Evolutionary conservation across 2,797 vertebrate genomes (phyloP).

Genomic region (Peromyscus nudipes): DNA sequence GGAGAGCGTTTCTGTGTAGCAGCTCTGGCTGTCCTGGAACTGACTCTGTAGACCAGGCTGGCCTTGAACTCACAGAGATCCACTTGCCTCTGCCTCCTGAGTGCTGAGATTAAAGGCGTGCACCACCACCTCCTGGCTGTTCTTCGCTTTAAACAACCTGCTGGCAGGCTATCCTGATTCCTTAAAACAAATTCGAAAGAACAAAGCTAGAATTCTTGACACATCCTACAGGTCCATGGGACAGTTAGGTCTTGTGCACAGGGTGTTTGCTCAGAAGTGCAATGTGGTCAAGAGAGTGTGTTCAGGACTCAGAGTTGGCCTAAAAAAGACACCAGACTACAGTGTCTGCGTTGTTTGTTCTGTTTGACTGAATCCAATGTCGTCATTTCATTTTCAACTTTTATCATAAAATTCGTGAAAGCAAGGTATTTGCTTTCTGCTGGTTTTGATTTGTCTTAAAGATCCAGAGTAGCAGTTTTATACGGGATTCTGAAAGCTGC

Average conservation of each 20-base stretch:
- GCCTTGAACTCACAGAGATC: not conserved
- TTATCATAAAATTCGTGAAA: slow-evolving; percentile 82
- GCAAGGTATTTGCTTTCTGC: slow-evolving; percentile 80
- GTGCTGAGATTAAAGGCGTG: not conserved
- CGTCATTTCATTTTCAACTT: slow-evolving; percentile 86
- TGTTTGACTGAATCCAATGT: slow-evolving; percentile 81
- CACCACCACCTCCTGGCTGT: accelerated
- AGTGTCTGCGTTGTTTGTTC: slow-evolving; percentile 85
- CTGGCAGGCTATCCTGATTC: slow-evolving; percentile 72
- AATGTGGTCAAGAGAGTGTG: slow-evolving; percentile 80
- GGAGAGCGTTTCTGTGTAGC: too few species aligned
- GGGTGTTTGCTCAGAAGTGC: slow-evolving; percentile 55
- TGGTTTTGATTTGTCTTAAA: slow-evolving; percentile 82
- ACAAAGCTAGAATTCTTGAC: slow-evolving; percentile 80
- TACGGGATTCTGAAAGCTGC: slow-evolving; percentile 80
- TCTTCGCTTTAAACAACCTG: slow-evolving; percentile 70
- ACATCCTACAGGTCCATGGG: slow-evolving; percentile 72
- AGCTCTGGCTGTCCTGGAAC: too few species aligned
- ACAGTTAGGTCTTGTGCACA: slow-evolving; percentile 61
- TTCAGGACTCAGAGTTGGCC: slow-evolving; percentile 84
- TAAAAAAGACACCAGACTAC: slow-evolving; percentile 85
- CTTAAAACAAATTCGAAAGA: slow-evolving; percentile 38
- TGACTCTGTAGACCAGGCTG: not conserved
- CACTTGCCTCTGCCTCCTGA: not conserved
- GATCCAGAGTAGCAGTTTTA: slow-evolving; percentile 71